phyloP scores from a whole-genome alignment of 2,888 invertebrate species.

The Autographa gamma region DNA sequence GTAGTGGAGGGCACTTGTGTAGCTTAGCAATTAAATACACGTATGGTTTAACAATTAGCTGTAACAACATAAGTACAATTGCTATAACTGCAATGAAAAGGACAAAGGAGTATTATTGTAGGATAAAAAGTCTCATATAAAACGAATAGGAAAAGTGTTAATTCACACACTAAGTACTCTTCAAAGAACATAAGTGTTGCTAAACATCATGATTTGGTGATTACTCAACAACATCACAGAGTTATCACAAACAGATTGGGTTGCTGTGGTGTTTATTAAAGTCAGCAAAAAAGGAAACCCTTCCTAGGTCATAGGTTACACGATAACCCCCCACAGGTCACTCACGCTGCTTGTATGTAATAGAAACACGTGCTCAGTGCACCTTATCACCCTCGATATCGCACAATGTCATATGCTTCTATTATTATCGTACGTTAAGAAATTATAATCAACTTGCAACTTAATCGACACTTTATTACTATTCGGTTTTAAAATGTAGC shows the following conservation, averaged over 20 bases:
- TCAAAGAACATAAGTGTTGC: background rate
- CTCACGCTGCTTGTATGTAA: conserved; percentile 12
- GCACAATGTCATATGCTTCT: conserved; percentile 29
- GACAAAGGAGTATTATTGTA: too few species aligned
- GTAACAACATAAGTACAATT: too few species aligned
- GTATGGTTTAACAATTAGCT: background rate
- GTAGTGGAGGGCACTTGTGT: background rate
- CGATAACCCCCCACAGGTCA: conserved; percentile 25
- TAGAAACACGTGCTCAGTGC: conserved; percentile 37
- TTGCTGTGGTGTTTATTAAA: background rate
- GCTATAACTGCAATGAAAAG: too few species aligned
- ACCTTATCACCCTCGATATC: conserved; percentile 40
- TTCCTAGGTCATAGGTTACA: conserved; percentile 22
- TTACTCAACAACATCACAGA: too few species aligned
- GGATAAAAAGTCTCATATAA: too few species aligned
- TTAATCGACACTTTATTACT: background rate
- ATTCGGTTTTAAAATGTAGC: background rate
- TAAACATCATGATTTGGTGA: background rate
- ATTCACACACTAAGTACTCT: too few species aligned
- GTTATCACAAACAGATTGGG: background rate
- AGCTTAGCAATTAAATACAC: background rate
- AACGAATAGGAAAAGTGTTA: too few species aligned
- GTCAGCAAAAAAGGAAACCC: background rate
- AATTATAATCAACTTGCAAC: conserved; percentile 1
- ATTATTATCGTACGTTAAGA: conserved; percentile 14